A percentile compares a stretch with the other conserved stretches of the same genome.
Conservation (phyloP, 2,888 invertebrate species). For the Platycnemis pennipes region DNA sequence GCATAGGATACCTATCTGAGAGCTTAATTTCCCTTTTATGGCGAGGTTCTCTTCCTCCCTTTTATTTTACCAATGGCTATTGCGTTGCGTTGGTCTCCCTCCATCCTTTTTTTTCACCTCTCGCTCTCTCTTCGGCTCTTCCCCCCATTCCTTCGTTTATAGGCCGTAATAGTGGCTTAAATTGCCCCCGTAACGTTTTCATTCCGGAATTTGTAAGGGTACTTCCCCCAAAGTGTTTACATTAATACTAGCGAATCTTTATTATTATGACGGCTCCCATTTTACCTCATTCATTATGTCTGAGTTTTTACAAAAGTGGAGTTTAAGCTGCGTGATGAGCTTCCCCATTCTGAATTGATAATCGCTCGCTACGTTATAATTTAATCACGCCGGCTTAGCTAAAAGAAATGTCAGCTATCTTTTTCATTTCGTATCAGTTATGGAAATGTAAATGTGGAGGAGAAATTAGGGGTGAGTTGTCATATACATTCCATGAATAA, state of each 20-base stretch:
- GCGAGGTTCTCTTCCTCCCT: background rate
- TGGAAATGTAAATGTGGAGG: no score
- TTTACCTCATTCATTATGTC: background rate
- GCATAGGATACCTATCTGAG: slow-evolving; percentile 36
- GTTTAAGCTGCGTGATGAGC: background rate
- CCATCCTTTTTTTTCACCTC: background rate
- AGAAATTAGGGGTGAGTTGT: no score
- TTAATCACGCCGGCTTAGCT: background rate
- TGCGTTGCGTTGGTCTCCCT: slow-evolving; percentile 21
- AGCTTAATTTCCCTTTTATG: slow-evolving; percentile 40
- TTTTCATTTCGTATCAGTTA: no score
- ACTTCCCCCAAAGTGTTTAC: background rate
- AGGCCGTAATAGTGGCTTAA: background rate
- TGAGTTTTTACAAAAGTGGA: background rate
- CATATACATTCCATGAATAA: no score
- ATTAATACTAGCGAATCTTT: slow-evolving; percentile 13
- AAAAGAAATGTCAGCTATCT: no score
- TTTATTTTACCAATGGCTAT: slow-evolving; percentile 39
- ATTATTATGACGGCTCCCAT: background rate
- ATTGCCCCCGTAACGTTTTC: background rate
- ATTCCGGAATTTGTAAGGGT: slow-evolving; percentile 32
- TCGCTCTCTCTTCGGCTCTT: background rate
- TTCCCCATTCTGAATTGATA: background rate
- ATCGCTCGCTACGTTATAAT: background rate
- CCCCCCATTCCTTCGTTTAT: background rate